Evolutionary conservation across 2,113 vertebrate genomes (phyloP), one percentile per base, ranked within the genome.

Genomic region (Xiphorhynchus elegans): DNA sequence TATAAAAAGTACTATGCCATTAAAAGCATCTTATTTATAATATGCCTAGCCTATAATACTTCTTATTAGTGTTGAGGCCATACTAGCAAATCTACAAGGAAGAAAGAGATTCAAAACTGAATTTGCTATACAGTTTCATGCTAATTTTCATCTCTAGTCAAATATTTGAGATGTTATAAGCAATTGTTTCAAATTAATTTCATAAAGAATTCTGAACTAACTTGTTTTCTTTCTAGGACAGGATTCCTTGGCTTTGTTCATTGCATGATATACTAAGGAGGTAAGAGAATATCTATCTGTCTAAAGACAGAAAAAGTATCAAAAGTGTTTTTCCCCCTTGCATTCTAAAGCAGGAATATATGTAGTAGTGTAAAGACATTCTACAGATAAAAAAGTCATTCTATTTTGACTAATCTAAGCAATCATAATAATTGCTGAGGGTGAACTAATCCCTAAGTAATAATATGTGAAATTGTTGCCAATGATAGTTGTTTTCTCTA

Each of bases 191-290:
- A 81, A 62, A 73, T 49, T 37, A 49, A 15, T 88, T 83, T 82
- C 10, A 49, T 70, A 19, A 58, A 50, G 13, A 76, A 37, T 31
- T 76, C 84, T 62, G 14, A 94, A 62, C 44, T 50, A 67, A 25
- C n/a, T 83, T 97, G n/a, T 72, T 97, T 91, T 89, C 14, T 84
- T 96, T 97, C 84, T 94, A 99, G 99, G 99, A 99, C 96, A 98
- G 99, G 93, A 97, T 98, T 24, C 99, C 99, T 20, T 99, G 99
- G 99, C 98, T 99, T 82, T 98, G 98, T 76, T 95, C 82, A 50
- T 95, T 99, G 73, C 98, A 99, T 88, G 97, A 98, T 73, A 95
- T 99, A 83, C 97, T 99, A 89, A 85, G 97, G 84, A 98, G 98
- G 98, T 99, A 98, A 98, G 96, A 95, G 28, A 75, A 44, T 58